Percentiles rank a stretch among this genome's conserved stretches.
phyloP scores from a whole-genome alignment of 2,888 invertebrate species.

The Noctua comes region DNA sequence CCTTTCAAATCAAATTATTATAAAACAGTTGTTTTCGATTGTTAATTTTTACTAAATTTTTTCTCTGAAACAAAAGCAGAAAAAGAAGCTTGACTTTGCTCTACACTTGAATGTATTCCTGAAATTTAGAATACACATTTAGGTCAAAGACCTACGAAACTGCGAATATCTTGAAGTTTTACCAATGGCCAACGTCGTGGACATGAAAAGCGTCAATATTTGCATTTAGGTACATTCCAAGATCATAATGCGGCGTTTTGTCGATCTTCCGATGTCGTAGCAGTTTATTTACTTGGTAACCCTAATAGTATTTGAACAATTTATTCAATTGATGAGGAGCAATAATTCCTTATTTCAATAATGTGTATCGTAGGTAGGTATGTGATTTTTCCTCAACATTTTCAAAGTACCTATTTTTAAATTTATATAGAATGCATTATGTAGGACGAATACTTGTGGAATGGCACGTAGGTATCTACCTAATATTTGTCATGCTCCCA shows the following conservation, averaged over 20 bases:
- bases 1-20: not conserved
- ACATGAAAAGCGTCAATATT: slow-evolving; percentile 25
- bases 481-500: not conserved
- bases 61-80: not conserved
- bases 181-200: slow-evolving; percentile 9
- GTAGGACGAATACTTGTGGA: not conserved
- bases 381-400: slow-evolving; percentile 29
- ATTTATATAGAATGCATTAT: not conserved
- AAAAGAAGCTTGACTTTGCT: slow-evolving; percentile 11
- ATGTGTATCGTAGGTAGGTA: not conserved
- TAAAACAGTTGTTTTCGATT: not conserved
- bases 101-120: slow-evolving; percentile 18
- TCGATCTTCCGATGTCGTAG: not conserved
- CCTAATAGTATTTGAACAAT: not conserved
- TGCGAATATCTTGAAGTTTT: slow-evolving; percentile 27
- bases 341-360: slow-evolving; percentile 5
- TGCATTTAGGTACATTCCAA: slow-evolving; percentile 20
- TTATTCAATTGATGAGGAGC: not conserved
- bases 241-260: slow-evolving; percentile 4
- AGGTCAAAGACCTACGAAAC: slow-evolving; percentile 51
- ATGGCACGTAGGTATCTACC: not conserved
- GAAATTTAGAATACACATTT: slow-evolving; percentile 39
- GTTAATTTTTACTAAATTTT: not conserved
- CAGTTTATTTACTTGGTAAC: not conserved
- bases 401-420: slow-evolving; percentile 28